A percentile compares a stretch with the other conserved stretches of the same genome.
These are phyloP conservation scores for Sphaerophoria taeniata DNA, from an alignment of 2,888 invertebrate genomes.

Conservation along the genomic window DNA sequence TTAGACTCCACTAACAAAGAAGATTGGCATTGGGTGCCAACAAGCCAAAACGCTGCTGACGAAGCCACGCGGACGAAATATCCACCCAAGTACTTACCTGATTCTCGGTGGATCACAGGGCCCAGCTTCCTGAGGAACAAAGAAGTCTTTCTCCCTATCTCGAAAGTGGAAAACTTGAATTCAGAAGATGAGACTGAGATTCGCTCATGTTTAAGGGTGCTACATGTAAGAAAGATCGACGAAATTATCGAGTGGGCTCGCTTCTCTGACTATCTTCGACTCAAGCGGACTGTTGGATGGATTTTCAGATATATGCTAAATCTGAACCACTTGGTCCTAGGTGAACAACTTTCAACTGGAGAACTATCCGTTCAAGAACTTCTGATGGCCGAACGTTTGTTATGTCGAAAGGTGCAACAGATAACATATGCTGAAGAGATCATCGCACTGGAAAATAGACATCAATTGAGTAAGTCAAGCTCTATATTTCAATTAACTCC, in stretches of 20 bases:
- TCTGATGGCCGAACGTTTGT: neutral
- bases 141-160: no score
- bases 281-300: constrained; percentile 15
- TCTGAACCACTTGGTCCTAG: neutral
- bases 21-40: constrained; percentile 72
- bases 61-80: no score
- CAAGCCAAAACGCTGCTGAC: no score
- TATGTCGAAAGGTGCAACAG: constrained; percentile 33
- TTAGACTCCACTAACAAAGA: constrained; percentile 37
- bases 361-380: constrained; percentile 21
- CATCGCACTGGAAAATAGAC: no score
- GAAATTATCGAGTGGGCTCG: neutral
- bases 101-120: no score
- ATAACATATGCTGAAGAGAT: constrained; percentile 23
- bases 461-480: no score
- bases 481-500: no score
- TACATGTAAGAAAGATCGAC: neutral
- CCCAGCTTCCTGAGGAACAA: no score
- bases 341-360: constrained; percentile 10
- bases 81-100: no score
- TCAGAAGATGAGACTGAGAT: no score
- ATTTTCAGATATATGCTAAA: neutral
- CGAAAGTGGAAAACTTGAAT: no score
- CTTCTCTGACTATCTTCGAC: constrained; percentile 7
- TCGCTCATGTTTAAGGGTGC: no score